Conservation (phyloP, 2,888 invertebrate genomes). For the Acanthosoma haemorrhoidale region DNA sequence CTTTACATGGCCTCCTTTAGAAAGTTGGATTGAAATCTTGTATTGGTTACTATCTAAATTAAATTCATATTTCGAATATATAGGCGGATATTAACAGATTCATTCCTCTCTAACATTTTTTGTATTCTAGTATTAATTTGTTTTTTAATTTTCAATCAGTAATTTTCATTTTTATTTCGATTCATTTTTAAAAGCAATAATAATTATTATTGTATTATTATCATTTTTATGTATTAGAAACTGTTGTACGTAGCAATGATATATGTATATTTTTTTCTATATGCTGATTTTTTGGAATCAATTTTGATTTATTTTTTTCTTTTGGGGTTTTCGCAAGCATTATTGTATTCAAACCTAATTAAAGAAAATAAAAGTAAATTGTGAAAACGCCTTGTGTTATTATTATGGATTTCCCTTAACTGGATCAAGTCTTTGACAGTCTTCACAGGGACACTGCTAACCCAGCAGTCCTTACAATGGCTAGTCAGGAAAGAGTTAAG, state of each 20-base stretch:
- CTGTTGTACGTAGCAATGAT: conserved; percentile 2
- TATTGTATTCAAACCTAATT: conserved; percentile 25
- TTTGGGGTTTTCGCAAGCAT: conserved; percentile 14
- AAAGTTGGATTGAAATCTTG: conserved; percentile 1
- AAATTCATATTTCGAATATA: neutral
- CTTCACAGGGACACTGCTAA: too few relatives aligned
- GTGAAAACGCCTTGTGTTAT: conserved; percentile 9
- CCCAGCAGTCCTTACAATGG: too few relatives aligned
- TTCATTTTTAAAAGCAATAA: conserved; percentile 4
- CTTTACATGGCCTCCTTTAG: conserved; percentile 30
- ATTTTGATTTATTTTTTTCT: conserved; percentile 20
- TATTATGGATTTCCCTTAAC: conserved; percentile 14
- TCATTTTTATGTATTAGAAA: conserved; percentile 7
- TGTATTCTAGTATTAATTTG: conserved; percentile 21
- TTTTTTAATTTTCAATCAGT: conserved; percentile 17
- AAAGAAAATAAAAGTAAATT: conserved; percentile 22
- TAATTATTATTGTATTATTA: conserved; percentile 7
- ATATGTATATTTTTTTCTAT: conserved; percentile 4
- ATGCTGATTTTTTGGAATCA: neutral
- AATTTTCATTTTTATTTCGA: conserved; percentile 14
- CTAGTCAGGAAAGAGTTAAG: neutral
- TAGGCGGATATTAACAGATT: conserved; percentile 18
- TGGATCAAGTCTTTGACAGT: conserved; percentile 20
- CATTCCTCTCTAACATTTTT: conserved; percentile 22
- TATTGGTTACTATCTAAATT: conserved; percentile 10